Evolutionary conservation across 2,888 invertebrate genomes (phyloP), one percentile per base, ranked within the genome.

Genomic region (Marronus borbonicus): DNA sequence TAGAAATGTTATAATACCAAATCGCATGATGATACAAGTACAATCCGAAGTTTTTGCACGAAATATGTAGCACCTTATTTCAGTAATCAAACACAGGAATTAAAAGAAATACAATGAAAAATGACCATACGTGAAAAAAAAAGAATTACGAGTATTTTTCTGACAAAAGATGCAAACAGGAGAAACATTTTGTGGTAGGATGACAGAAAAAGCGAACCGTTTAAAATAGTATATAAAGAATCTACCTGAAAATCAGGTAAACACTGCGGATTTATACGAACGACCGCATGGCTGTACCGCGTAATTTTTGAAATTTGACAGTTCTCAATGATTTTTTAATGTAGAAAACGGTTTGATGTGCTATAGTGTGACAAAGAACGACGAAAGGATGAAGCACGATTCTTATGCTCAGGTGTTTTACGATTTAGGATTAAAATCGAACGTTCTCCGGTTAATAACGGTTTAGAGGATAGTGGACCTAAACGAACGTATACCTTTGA

Each of bases 221-320:
- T 74, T 20, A 58, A 74, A 12, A n/a, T 24, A 24, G 60, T 60
- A 20, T 58, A 24, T 50, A 44, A 44, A n/a, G 31, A 62, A 77
- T 49, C 72, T 77, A 77, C 77, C 77, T 77, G 77, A 64, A 44
- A 65, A 55, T 52, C 77, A 77, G 77, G 77, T 77, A 77, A 77
- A 70, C 60, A 76, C 20, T 68, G 28, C 7, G 39, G 31, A 68
- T 62, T 69, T 60, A 77, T 39, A 74, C 70, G 52, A 70, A 44
- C 70, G 77, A 52, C 64, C 64, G 52, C 50, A 60, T 49, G 62
- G 24, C 24, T 60, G 49, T 60, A n/a, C 50, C 52, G 24, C 20
- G 64, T 77, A 72, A 50, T 72, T 49, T 62, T 70, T 17, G 44
- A 72, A 72, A 77, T 72, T 77, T 77, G 77, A 64, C 72, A 64